Evolutionary conservation across 1,140 invertebrate genomes (phyloP), one percentile per base, ranked within the genome.

Genomic region (Calliphora vicina): DNA sequence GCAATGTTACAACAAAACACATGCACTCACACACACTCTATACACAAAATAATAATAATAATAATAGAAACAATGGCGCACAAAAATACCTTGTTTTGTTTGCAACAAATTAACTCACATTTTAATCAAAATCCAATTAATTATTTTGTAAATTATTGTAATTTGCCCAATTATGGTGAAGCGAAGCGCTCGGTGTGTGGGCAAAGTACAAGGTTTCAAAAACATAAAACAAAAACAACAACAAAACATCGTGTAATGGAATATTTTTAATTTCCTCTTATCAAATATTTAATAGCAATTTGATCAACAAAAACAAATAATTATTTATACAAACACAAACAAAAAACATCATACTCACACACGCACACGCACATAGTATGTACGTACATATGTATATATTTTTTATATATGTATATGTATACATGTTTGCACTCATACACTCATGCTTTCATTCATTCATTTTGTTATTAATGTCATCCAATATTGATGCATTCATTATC

Each of bases 261-360:
- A 25, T 67, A 67, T 67, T 67, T 67, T 67, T 67, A 67, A 67
- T 67, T 67, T 67, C 20, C 61, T 67, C 20, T 67, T 67, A 67
- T 67, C 61, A 67, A 67, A 67, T 67, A 67, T 67, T 67, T 67
- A 67, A 67, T 67, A 20, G 9, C n/a, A 67, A 67, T 67, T 67
- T 67, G n/a, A 67, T 67, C 61, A 67, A 67, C 12, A 23, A 67
- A 20, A 67, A 67, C 61, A 23, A 67, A 67, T 67, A 67, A 67
- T 67, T 67, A 67, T 23, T 9, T 20, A 4, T 57, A 17, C 50
- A 57, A 17, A 57, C 45, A 57, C 15, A 17, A 50, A 17, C 45
- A n/a, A 50, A 50, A 50, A 12, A 4, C 23, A 1, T 17, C n/a
- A 25, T 20, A 23, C 23, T 23, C 10, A 67, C 61, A 25, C 23